Conservation (phyloP, 2,113 vertebrate species). For the Ochotona princeps region DNA sequence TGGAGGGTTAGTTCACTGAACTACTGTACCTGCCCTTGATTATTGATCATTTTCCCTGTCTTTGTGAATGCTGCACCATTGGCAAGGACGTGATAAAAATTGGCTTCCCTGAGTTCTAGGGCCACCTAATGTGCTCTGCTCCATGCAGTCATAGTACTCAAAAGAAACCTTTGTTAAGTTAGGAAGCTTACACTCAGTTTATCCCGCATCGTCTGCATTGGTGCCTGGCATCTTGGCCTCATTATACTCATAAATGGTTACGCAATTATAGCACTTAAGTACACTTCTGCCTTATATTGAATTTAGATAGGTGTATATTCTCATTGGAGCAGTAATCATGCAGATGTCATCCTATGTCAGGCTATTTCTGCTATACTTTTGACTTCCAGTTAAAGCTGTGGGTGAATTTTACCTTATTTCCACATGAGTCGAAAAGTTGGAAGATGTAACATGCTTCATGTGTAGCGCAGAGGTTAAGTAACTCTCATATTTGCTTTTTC, state of each 20-base stretch:
- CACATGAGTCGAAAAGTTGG: neutral
- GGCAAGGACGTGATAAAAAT: neutral
- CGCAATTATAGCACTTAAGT: neutral
- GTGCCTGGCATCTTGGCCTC: neutral
- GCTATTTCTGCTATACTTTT: neutral
- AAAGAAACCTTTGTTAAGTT: neutral
- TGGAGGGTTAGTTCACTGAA: too few species aligned
- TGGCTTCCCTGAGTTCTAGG: neutral
- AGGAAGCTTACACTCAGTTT: neutral
- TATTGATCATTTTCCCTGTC: neutral
- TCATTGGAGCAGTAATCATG: neutral
- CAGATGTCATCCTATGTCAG: neutral
- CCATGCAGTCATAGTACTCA: neutral
- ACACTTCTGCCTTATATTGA: constrained; percentile 10
- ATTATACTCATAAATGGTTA: constrained; percentile 15
- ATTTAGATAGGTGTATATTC: neutral
- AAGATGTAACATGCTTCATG: neutral
- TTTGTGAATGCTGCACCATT: neutral
- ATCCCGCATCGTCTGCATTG: neutral
- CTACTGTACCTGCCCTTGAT: too few species aligned
- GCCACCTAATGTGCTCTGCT: neutral
- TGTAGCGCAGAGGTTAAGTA: neutral
- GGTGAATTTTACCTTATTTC: constrained; percentile 29
- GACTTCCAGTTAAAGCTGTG: neutral
- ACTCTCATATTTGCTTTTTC: neutral